Evolutionary conservation across 2,797 vertebrate species (phyloP), one percentile per base, ranked within the genome.

Genomic region (Phylloscopus collybita): DNA sequence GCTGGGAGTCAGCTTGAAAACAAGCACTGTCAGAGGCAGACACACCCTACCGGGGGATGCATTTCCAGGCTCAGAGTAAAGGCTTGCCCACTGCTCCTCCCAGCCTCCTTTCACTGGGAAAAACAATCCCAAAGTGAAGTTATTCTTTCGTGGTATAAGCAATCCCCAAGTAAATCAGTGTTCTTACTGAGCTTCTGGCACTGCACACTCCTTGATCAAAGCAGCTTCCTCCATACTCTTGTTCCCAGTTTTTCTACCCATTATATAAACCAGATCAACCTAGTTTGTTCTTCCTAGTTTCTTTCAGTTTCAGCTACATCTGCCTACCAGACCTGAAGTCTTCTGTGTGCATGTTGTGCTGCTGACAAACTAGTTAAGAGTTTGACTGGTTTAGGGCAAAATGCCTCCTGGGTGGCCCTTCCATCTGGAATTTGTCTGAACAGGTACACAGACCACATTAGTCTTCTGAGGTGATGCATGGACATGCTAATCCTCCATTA

Each of bases 71-170:
- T 81, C 86, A 49, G 66, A 94, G 91, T 80, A 83, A 90, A 86
- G 70, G 70, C 92, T 94, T 88, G 92, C 73, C 66, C 91, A 81
- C 45, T 90, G 85, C 93, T 92, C 92, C 93, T 96, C 94, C 95
- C 95, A 95, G n/a, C 85, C 70, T 94, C 70, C 66, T 80, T 92
- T 95, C 27, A 5, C 87, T 88, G 95, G 69, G 86, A 92, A 90
- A 96, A 96, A 96, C 93, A 96, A 91, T 92, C 95, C 91, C 95
- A 73, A 91, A 92, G 82, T 86, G 73, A 93, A 94, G 87, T 86
- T 97, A 90, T 86, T 95, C 89, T 94, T 93, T 74, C 32, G 1
- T 47, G 40, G 75, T 66, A 88, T 79, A 92, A 92, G 92, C 87
- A 95, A 75, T 66, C 75, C 54, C 29, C 87, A 92, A 92, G 93